These are phyloP conservation scores for Sebastolobus altivelis DNA, from an alignment of 2,797 vertebrate genomes.

Conservation along the genomic window DNA sequence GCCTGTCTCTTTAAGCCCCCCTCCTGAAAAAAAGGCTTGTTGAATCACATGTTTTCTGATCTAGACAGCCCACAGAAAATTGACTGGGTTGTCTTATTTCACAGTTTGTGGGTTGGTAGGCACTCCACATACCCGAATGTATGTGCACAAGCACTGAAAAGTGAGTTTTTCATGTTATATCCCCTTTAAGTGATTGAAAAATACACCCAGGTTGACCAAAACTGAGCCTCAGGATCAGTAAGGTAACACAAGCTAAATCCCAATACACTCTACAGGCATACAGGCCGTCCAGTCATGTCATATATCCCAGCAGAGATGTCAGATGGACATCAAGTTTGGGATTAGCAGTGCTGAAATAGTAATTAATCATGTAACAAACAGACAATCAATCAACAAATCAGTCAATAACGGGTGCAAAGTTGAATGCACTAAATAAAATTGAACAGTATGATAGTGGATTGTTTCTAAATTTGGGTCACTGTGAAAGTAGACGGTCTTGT, in stretches of 20 bases:
- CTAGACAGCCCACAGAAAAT: too few relatives aligned
- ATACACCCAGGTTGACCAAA: neutral
- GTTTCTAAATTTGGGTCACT: slow-evolving; percentile 53
- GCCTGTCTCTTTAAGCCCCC: too few relatives aligned
- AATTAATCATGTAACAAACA: slow-evolving; percentile 32
- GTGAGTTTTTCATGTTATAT: too few relatives aligned
- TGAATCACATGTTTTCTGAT: too few relatives aligned
- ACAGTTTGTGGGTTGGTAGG: neutral
- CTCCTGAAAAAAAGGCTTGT: too few relatives aligned
- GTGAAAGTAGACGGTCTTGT: slow-evolving; percentile 36
- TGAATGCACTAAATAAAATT: slow-evolving; percentile 27
- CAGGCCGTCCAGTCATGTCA: slow-evolving; percentile 1
- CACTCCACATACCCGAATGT: neutral
- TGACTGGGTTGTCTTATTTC: neutral
- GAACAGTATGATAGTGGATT: slow-evolving; percentile 39
- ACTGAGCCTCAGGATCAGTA: neutral
- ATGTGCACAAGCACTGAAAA: neutral
- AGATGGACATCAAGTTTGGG: neutral
- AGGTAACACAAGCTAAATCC: neutral
- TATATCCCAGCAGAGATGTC: neutral
- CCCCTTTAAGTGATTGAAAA: neutral
- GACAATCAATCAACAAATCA: neutral
- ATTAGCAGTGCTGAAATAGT: neutral
- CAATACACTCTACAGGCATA: neutral
- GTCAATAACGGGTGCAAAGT: neutral